Conservation (phyloP, 2,888 invertebrate species). For the Epinotia nisella region DNA sequence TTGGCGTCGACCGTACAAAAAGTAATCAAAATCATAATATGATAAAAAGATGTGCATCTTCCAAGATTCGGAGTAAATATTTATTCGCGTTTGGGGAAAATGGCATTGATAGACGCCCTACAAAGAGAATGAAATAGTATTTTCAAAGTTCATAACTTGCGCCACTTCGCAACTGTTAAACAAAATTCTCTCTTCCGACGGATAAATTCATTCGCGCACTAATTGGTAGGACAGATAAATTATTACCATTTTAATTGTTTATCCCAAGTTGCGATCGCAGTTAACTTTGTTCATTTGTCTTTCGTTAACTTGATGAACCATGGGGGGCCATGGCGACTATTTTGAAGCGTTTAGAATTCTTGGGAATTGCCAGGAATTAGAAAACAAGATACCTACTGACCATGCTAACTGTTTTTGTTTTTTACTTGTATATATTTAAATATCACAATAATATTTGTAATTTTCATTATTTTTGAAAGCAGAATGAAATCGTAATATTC, state of each 20-base stretch:
- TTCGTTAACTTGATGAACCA: constrained; percentile 41
- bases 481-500: too few species aligned
- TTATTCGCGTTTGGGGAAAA: neutral
- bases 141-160: constrained; percentile 11
- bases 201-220: constrained; percentile 63
- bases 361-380: constrained; percentile 8
- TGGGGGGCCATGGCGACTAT: constrained; percentile 29
- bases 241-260: constrained; percentile 70
- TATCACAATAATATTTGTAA: neutral
- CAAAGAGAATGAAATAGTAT: neutral
- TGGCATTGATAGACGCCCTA: neutral
- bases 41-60: too few species aligned
- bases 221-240: constrained; percentile 69
- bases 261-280: constrained; percentile 59
- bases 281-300: constrained; percentile 50
- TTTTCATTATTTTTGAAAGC: too few species aligned
- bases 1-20: too few species aligned
- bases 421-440: neutral
- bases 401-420: neutral
- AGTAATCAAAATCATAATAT: too few species aligned
- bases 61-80: too few species aligned
- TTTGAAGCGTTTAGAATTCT: neutral
- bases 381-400: neutral
- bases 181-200: constrained; percentile 54
- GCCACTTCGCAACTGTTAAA: constrained; percentile 47